Base-by-base conservation (phyloP, 2,888 invertebrate species). In the Tubiluchus corallicola region DNA sequence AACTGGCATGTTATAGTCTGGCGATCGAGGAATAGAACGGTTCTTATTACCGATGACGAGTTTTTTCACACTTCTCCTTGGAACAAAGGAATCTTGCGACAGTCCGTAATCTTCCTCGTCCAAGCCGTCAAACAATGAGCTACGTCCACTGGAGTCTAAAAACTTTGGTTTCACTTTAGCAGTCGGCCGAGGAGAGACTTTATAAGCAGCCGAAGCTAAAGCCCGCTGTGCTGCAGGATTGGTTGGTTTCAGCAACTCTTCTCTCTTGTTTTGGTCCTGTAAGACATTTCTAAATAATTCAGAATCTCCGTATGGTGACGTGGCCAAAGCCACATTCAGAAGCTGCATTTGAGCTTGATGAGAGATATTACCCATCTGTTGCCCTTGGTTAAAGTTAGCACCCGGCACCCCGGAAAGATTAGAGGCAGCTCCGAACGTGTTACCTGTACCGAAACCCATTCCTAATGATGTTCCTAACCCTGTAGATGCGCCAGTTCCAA, bases 281-380 rank as follows among this genome's bases (percentile, higher is more conserved):
- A 56, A 57, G 48, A n/a, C 61, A 57, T 82, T 81, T 55, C 79
- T 79, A 61, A 83, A 78, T 1, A 90, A 73, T 0, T 83, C 79
- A 21, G 79, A 79, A 59, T 87, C 83, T 0, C 88, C 87, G 57
- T 83, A 90, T 0, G 88, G 88, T 0, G 80, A 73, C 1, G 79
- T 75, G 0, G 80, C 77, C 37, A 85, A 67, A 13, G 58, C 55
- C n/a, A n/a, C n/a, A n/a, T n/a, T n/a, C 38, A 57, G 42, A 17
- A 64, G 47, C 45, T 64, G 63, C 41, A 67, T 63, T 48, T 68
- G 63, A 29, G 79, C 72, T n/a, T n/a, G n/a, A n/a, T n/a, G n/a
- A n/a, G n/a, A n/a, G n/a, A n/a, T n/a, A n/a, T n/a, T n/a, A 9
- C 49, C 41, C 20, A 46, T 37, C 20, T 51, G 21, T 44, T 47